Evolutionary conservation across 2,113 vertebrate species (phyloP), one percentile per base, ranked within the genome.

Genomic region (Loxodonta africana): DNA sequence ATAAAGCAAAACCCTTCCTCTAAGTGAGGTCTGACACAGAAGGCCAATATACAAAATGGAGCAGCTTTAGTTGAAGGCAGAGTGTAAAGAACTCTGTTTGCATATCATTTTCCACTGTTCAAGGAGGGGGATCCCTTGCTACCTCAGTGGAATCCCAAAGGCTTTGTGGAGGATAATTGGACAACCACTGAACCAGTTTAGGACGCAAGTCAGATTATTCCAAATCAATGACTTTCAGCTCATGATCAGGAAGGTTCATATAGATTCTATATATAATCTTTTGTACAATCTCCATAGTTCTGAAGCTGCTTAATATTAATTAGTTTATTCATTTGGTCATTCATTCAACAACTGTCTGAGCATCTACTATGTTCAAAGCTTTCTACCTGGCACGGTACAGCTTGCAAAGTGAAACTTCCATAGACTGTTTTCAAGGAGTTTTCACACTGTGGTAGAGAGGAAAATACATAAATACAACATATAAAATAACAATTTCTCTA

Each of bases 21-120:
- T 80, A 60, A 96, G 20, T 12, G 80, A 74, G 91, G 18, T 94
- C 81, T 94, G 87, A 88, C 6, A 80, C 5, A 23, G 37, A 76
- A 77, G 21, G 23, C 20, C 18, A 15, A 4, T 90, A 77, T 33
- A 94, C 44, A 88, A 90, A 94, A 44, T 23, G 37, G 26, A 33
- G 1, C 63, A 91, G 26, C 4, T 86, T 94, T 76, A 3, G 9
- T 23, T 37, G 3, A 83, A 83, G 53, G 21, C 57, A 12, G 8
- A 81, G 8, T 63, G 1, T 48, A 51, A 1, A 65, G 28, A 93
- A 92, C 37, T 94, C 51, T 83, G 11, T 90, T 53, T 76, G n/a
- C 8, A 46, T 84, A 51, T 21, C 37, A 41, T 67, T 90, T 89
- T 83, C n/a, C 14, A 26, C 23, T 83, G 51, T 4, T 60, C 60